Evolutionary conservation across 2,113 vertebrate species (phyloP).

Genomic region (Alectura lathami): DNA sequence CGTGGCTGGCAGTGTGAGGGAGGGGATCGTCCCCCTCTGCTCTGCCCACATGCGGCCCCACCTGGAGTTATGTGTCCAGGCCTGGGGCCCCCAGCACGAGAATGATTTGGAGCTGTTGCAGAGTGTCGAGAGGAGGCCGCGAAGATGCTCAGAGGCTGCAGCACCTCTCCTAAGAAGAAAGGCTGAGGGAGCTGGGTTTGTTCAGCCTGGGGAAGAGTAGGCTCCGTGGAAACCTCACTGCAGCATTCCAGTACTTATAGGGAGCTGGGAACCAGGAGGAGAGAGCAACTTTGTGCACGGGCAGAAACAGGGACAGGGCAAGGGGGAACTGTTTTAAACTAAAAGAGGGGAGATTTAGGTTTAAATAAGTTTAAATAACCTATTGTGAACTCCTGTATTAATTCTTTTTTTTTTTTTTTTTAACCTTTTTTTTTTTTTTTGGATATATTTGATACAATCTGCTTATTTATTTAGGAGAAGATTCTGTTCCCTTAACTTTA

Average conservation of each 20-base stretch:
- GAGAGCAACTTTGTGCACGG: neutral
- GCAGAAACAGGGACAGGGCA: neutral
- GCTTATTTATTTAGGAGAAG: neutral
- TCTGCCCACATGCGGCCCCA: neutral
- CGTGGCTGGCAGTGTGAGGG: neutral
- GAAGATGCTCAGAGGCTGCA: neutral
- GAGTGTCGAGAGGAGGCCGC: neutral
- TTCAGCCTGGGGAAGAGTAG: neutral
- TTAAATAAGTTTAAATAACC: neutral
- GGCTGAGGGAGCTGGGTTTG: neutral
- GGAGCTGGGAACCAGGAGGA: neutral
- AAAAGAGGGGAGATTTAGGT: neutral
- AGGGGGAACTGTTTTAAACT: neutral
- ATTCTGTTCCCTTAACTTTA: neutral
- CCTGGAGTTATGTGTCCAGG: neutral
- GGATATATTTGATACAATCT: neutral
- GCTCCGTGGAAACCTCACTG: neutral
- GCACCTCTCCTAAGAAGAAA: neutral
- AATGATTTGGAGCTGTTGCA: neutral
- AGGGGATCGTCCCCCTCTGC: neutral
- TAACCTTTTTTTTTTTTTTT: too few relatives aligned
- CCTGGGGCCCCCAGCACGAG: neutral
- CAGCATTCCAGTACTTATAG: neutral
- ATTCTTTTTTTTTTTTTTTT: neutral
- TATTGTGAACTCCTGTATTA: neutral